Evolutionary conservation across 1,140 invertebrate species (phyloP).

Genomic region (silkworm (Bombyx mori)): DNA sequence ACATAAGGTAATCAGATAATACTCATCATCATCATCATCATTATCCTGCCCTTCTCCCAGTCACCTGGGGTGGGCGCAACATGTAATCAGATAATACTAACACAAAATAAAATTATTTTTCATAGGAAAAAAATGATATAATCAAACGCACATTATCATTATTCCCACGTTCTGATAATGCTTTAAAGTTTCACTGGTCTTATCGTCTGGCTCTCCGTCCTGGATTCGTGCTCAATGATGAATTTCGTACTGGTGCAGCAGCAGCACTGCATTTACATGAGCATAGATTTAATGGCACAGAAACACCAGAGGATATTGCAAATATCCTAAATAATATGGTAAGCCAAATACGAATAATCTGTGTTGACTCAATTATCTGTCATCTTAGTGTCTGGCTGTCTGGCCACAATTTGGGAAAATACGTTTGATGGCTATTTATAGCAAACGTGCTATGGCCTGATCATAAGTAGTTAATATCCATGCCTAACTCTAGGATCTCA

Average conservation of each 20-base stretch:
- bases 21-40: too few relatives aligned
- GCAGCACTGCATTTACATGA: conserved; percentile 24
- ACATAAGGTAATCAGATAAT: too few relatives aligned
- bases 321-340: conserved; percentile 34
- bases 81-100: too few relatives aligned
- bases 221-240: conserved; percentile 9
- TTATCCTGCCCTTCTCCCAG: too few relatives aligned
- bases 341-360: conserved; percentile 4
- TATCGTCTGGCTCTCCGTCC: conserved; percentile 29
- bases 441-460: too few relatives aligned
- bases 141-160: conserved; percentile 24
- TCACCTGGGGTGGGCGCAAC: too few relatives aligned
- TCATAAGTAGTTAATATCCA: too few relatives aligned
- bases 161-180: conserved; percentile 28
- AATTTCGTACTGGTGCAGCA: conserved; percentile 18
- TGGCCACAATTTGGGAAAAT: too few relatives aligned
- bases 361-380: not conserved
- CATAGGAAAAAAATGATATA: conserved; percentile 33
- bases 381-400: too few relatives aligned
- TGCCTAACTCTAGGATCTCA: too few relatives aligned
- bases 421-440: too few relatives aligned
- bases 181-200: conserved; percentile 34
- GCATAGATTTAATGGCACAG: conserved; percentile 23
- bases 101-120: not conserved
- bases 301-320: conserved; percentile 21